Evolutionary conservation across 2,888 invertebrate genomes (phyloP).

Genomic region (Drosophila rellima): DNA sequence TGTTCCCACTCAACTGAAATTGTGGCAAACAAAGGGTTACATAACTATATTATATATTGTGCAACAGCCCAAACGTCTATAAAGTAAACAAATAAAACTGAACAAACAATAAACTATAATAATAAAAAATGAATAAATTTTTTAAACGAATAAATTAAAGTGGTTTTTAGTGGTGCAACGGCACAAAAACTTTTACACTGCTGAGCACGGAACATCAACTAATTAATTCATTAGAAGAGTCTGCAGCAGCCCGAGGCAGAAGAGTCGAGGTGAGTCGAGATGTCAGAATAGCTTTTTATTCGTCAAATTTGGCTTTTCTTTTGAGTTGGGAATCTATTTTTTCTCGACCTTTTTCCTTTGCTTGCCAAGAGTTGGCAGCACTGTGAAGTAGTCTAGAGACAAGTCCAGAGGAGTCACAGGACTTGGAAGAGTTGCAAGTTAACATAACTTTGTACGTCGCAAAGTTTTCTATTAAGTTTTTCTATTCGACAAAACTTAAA

Average conservation of each 20-base stretch:
- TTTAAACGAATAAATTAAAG: conserved; percentile 48
- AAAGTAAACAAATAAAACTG: conserved; percentile 41
- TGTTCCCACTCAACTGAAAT: conserved; percentile 49
- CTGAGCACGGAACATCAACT: conserved; percentile 61
- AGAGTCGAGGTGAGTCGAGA: not conserved
- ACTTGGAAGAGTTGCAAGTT: conserved; percentile 37
- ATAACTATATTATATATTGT: conserved; percentile 50
- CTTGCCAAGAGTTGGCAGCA: not conserved
- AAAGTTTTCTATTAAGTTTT: conserved; percentile 70
- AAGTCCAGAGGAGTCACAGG: not conserved
- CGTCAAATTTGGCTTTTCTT: not conserved
- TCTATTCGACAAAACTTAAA: conserved; percentile 63
- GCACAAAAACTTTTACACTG: conserved; percentile 22
- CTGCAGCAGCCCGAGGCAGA: conserved; percentile 2
- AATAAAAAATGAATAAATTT: conserved; percentile 56
- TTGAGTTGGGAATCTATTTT: not conserved
- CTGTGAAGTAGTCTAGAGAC: not conserved
- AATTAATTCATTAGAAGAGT: conserved; percentile 73
- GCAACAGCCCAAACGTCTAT: conserved; percentile 46
- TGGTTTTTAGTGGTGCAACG: too few relatives aligned
- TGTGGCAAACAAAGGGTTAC: conserved; percentile 56
- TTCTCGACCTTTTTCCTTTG: not conserved
- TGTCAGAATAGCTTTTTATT: not conserved
- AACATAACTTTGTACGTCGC: conserved; percentile 57
- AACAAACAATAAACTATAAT: conserved; percentile 42